Evolutionary conservation across 1,140 invertebrate genomes (phyloP).

Genomic region (Rhagoletis pomonella): DNA sequence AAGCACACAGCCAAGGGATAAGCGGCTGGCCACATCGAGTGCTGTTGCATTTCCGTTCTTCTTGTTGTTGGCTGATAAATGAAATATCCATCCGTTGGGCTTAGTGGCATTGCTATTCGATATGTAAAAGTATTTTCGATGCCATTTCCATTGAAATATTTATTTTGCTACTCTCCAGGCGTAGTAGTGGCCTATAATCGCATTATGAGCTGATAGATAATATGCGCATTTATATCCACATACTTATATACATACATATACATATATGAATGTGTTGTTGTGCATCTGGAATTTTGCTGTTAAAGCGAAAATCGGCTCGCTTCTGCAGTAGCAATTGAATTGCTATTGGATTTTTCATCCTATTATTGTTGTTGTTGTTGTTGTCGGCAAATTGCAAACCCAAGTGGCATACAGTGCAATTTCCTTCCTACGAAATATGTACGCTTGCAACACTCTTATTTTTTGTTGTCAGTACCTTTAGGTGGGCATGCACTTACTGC

Average conservation of each 20-base stretch:
- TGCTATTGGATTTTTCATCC: not conserved
- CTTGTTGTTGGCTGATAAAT: conserved; percentile 10
- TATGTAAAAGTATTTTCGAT: not conserved
- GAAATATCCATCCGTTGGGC: conserved; percentile 47
- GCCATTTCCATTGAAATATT: conserved; percentile 41
- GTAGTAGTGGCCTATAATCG: conserved; percentile 42
- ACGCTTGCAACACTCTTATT: conserved; percentile 11
- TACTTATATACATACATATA: not conserved
- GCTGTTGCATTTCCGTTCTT: conserved; percentile 19
- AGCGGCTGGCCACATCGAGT: not conserved
- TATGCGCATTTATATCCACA: not conserved
- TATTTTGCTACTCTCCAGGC: conserved; percentile 36
- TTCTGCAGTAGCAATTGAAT: conserved; percentile 19
- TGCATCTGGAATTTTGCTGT: not conserved
- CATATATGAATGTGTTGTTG: not conserved
- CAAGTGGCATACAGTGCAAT: conserved; percentile 34
- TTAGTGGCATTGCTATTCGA: not conserved
- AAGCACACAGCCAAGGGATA: not conserved
- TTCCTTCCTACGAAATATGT: conserved; percentile 26
- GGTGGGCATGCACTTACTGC: not conserved
- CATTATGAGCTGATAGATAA: conserved; percentile 46
- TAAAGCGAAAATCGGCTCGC: not conserved
- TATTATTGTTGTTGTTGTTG: not conserved
- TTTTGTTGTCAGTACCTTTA: not conserved
- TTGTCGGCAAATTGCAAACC: conserved; percentile 5